Base-by-base conservation (phyloP, 2,113 vertebrate species). In the Dunckerocampus dactyliophorus region DNA sequence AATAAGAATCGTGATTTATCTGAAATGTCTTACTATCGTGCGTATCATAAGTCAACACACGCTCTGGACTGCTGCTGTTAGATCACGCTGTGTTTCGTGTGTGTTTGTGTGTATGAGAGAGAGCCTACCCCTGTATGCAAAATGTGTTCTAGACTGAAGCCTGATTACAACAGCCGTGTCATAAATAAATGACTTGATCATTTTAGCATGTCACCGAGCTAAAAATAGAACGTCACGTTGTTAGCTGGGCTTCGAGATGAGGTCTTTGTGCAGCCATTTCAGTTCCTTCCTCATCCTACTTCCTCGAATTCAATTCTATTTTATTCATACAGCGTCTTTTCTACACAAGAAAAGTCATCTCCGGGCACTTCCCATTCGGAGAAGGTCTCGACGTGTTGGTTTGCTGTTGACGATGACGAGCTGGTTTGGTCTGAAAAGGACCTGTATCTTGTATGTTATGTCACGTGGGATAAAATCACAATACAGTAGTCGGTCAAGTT, bases 161-260 rank as follows among this genome's bases (percentile, higher is more conserved):
- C 53, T 65, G 64, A 73, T 72, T 71, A 74, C 73, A 72, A 65
- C 67, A 76, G 73, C 74, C 43, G 63, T 62, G 67, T 82, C 77
- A 81, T 81, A 76, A 77, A 81, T 77, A 73, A 83, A 83, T 76
- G 63, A 76, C 74, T 78, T 45, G 68, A 67, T 83, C 51, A 80
- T 82, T 82, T 81, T 76, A 81, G 73, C 63, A 59, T 76, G 65
- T 73, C 66, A 61, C 22, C 0, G 62, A 63, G 70, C 62, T 70
- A 79, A 78, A 84, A 83, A 82, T 75, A 85, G 81, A 79, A 68
- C 57, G 22, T 72, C 20, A 37, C 50, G 17, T 43, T 52, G 68
- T 81, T 60, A 60, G 57, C 59, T 75, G 59, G 54, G 47, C 61
- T 63, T 22, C 55, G 14, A 50, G 47, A 61, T 71, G 61, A 71